A percentile compares a stretch with the other conserved stretches of the same genome.
These are phyloP conservation scores for Drosophila seguyi DNA, from an alignment of 1,140 invertebrate species.

Conservation along the genomic window DNA sequence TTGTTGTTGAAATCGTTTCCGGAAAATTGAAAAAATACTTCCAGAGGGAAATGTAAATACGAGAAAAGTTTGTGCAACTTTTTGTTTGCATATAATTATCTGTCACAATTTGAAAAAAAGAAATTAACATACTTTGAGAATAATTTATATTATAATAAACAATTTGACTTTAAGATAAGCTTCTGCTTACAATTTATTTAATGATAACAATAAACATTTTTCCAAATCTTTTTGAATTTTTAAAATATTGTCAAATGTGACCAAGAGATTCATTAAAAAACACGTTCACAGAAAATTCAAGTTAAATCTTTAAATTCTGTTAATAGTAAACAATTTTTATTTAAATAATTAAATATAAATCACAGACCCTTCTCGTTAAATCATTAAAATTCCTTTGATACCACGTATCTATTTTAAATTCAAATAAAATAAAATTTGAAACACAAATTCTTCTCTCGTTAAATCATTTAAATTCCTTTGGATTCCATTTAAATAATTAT, in stretches of 20 bases:
- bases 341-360: not conserved
- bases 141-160: not conserved
- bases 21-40: constrained; percentile 27
- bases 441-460: too few species aligned
- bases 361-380: not conserved
- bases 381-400: too few species aligned
- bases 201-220: too few species aligned
- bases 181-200: too few species aligned
- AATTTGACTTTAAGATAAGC: not conserved
- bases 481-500: not conserved
- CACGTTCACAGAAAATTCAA: rapidly evolving
- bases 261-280: not conserved
- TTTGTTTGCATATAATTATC: constrained; percentile 34
- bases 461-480: not conserved
- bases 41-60: constrained; percentile 17
- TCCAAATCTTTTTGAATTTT: too few species aligned
- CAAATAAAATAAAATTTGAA: too few species aligned
- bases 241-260: not conserved
- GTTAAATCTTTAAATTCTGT: not conserved
- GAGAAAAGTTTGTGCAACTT: constrained; percentile 6
- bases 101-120: not conserved
- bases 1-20: constrained; percentile 35
- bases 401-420: too few species aligned
- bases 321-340: not conserved
- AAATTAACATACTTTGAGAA: not conserved